Base-by-base conservation (phyloP, 1,140 invertebrate genomes). In the Panagrolaimus sp. region DNA sequence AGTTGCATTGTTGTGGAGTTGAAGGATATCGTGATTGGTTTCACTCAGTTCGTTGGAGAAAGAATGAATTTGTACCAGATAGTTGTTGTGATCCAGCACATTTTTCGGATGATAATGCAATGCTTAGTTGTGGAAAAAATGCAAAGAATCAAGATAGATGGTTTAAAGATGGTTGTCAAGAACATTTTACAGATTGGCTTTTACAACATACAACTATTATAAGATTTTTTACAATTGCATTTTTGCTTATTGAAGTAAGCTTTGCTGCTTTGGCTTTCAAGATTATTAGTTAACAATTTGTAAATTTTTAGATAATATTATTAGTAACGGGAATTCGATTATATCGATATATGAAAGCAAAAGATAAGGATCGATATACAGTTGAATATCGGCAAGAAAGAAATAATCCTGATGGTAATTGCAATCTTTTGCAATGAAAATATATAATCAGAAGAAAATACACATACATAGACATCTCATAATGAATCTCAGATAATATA, bases 1-100 rank as follows among this genome's bases (percentile, higher is more conserved):
- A 80, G 78, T 53, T 80, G 8, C 48, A 80, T 44, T 80, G 78
- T 62, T 80, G 78, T 47, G 78, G 78, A 11, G 79, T 80, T 9
- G 69, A 78, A 43, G 74, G 64, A 45, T 78, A 68, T 23, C 38
- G 47, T 31, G 78, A 80, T 62, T 80, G 78, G 78, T 80, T 68
- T 65, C 64, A 66, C 31, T 74, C 76, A 14, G 42, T 63, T 5
- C 67, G 65, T 5, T 80, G 79, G 74, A 73, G 62, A 3, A 67
- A 67, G 14, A 75, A 71, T 27, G 57, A 74, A 38, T 80, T 82
- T 67, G 78, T 82, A 8, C 79, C 78, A 8, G 78, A 80, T 61
- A 81, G 78, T 65, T 80, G 78, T 61, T 80, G 78, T 65, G 70
- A 81, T 62, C 11, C 44, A 9, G 9, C 16, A 0, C 46, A 51